Conservation (phyloP, 2,113 vertebrate genomes). For the cat (Felis catus) region F.catus_Fca126_mat1.0 CM031412.1:170955001-170955500, state of each 20-base stretch:
- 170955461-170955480: neutral
- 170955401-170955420: neutral
- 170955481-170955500: neutral
- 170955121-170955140: neutral
- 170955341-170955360: neutral
- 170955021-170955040: neutral
- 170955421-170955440: neutral
- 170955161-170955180: neutral
- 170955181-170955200: neutral
- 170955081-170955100: neutral
- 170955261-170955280: neutral
- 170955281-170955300: neutral
- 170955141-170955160: neutral
- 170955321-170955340: neutral
- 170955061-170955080: neutral
- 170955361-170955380: neutral
- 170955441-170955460: neutral
- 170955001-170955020: neutral
- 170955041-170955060: neutral
- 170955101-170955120: neutral
- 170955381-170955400: neutral
- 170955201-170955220: neutral
- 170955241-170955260: neutral
- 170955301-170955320: neutral
- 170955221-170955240: neutral